A percentile compares a stretch with the other conserved stretches of the same genome.
phyloP scores from a whole-genome alignment of 2,797 vertebrate genomes.

The Rhinophrynus dorsalis region DNA sequence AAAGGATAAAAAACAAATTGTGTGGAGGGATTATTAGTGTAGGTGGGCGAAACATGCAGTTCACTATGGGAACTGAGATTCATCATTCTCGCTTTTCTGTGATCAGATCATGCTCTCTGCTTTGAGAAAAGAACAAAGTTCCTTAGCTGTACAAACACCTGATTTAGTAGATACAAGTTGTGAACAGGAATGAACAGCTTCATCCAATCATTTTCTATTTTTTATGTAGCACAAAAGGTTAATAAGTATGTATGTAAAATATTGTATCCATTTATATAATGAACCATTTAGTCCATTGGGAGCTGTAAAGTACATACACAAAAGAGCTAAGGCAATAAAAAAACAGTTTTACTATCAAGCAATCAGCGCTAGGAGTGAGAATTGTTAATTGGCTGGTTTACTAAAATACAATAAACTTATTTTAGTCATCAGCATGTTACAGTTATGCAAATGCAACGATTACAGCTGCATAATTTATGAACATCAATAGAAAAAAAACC shows the following conservation, averaged over 20 bases:
- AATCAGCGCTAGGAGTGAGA: constrained; percentile 49
- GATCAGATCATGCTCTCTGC: too few species aligned
- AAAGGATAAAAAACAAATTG: too few species aligned
- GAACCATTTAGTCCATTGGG: constrained; percentile 34
- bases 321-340: constrained; percentile 44
- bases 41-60: too few species aligned
- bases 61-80: too few species aligned
- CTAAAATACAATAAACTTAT: constrained; percentile 74
- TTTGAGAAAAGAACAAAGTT: too few species aligned
- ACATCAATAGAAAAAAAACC: constrained; percentile 56
- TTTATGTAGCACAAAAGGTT: constrained; percentile 39
- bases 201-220: too few species aligned
- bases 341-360: constrained; percentile 51
- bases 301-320: constrained; percentile 49
- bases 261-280: constrained; percentile 39
- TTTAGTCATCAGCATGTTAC: constrained; percentile 73
- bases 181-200: too few species aligned
- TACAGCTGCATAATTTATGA: constrained; percentile 73
- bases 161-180: too few species aligned
- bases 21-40: too few species aligned
- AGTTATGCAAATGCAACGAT: constrained; percentile 78
- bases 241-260: constrained; percentile 55
- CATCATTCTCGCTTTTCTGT: too few species aligned
- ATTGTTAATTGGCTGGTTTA: constrained; percentile 79
- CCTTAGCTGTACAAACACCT: too few species aligned